Base-by-base conservation (phyloP, 2,888 invertebrate species). In the Anoplius nigerrimus region DNA sequence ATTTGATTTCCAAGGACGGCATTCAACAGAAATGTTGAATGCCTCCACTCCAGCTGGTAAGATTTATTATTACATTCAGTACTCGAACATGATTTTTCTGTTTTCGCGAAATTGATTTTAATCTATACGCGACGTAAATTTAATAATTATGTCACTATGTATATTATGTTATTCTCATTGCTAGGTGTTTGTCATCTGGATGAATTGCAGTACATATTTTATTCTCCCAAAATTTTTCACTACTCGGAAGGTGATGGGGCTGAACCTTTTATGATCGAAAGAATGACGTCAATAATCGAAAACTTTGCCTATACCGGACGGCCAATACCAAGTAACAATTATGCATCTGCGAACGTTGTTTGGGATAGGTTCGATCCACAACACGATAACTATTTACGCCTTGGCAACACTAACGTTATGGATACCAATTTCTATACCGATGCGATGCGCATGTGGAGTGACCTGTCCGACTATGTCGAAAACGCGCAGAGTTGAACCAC, bases 1-100 rank as follows among this genome's bases (percentile, higher is more conserved):
- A 48, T 93, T 93, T 76, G 89, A 90, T 4, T 92, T 92, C 80
- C 89, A 91, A 78, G 93, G 93, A 0, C 88, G 91, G 63, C 90
- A 90, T 72, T 92, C 93, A 78, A 90, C 91, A 75, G 89, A 90
- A 45, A 90, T 91, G 69, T 90, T 91, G 72, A 91, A 92, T 0
- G 88, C 86, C 34, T 91, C 91, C 11, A 88, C 88, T 18, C 90
- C 91, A 0, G 87, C 87, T 27, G 90, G 92, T 89, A 79, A 83
- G 0, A 71, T 4, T 45, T 34, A 34, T 6, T 11, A 1, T 34
- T 6, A 34, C 6, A 34, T 6, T 24, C 3, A 24, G 6, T 24
- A 24, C 3, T 24, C 24, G 24, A 24, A 24, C 24, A n/a, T n/a
- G n/a, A n/a, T n/a, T n/a, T n/a, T n/a, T n/a, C n/a, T n/a, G n/a